phyloP scores from a whole-genome alignment of 2,888 invertebrate species.

The Polia nebulosa region DNA sequence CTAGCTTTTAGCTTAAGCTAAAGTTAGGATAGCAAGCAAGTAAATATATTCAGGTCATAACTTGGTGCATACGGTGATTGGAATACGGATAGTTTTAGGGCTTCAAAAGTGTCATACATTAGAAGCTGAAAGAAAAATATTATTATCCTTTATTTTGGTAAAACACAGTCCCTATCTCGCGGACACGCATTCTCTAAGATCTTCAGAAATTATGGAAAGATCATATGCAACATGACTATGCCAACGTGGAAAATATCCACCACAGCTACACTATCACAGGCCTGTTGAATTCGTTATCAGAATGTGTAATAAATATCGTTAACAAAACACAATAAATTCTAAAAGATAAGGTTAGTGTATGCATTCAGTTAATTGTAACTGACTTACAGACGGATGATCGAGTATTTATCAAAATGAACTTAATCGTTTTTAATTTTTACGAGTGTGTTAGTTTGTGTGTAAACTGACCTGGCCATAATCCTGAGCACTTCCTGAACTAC shows the following conservation, averaged over 20 bases:
- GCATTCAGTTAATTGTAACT: constrained; percentile 4
- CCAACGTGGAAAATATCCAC: constrained; percentile 4
- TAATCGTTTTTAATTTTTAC: too few species aligned
- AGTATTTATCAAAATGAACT: constrained; percentile 31
- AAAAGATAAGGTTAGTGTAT: constrained; percentile 21
- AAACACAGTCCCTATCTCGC: background rate
- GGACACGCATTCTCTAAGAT: background rate
- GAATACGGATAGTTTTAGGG: background rate
- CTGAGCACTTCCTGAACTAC: constrained; percentile 76
- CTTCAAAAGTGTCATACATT: background rate
- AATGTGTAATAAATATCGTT: constrained; percentile 26
- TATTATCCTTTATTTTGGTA: background rate
- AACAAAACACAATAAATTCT: constrained; percentile 46
- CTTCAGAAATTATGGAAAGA: background rate
- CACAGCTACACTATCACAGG: constrained; percentile 12
- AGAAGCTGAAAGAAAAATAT: background rate
- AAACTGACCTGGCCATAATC: constrained; percentile 72
- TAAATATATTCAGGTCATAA: background rate
- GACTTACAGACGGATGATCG: constrained; percentile 7
- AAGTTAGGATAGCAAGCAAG: background rate
- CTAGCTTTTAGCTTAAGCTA: too few species aligned
- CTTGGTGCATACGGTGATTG: background rate
- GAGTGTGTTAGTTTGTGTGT: too few species aligned
- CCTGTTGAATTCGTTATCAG: constrained; percentile 31
- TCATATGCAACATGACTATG: background rate